Evolutionary conservation across 2,888 invertebrate species (phyloP).

Genomic region (Melanostoma scalare): DNA sequence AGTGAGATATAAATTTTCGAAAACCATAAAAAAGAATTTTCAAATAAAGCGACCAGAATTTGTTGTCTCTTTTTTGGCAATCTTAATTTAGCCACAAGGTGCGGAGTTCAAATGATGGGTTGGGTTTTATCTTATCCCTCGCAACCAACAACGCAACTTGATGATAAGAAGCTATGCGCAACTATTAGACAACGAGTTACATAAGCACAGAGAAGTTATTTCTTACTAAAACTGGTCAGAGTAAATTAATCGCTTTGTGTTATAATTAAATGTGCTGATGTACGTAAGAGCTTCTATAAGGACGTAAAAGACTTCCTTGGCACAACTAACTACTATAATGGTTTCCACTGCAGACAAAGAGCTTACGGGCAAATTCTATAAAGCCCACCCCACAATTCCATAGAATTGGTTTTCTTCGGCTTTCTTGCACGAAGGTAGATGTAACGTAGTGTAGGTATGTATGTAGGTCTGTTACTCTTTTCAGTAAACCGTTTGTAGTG

Average conservation of each 20-base stretch:
- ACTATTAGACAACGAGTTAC: slow-evolving; percentile 26
- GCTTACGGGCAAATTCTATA: slow-evolving; percentile 61
- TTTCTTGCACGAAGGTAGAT: slow-evolving; percentile 20
- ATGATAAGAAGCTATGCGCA: not conserved
- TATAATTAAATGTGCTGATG: slow-evolving; percentile 60
- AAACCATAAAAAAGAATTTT: slow-evolving; percentile 7
- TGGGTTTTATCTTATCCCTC: not conserved
- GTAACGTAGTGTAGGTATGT: slow-evolving; percentile 18
- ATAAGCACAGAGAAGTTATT: slow-evolving; percentile 50
- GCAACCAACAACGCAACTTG: not conserved
- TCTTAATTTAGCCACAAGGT: slow-evolving; percentile 13
- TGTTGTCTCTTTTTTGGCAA: not conserved
- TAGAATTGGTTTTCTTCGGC: not conserved
- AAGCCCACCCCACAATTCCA: slow-evolving; percentile 35
- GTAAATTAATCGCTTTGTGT: slow-evolving; percentile 60
- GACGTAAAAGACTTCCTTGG: slow-evolving; percentile 3
- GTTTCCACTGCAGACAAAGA: slow-evolving; percentile 49
- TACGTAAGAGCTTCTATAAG: slow-evolving; percentile 1
- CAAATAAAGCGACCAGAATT: not conserved
- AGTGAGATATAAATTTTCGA: slow-evolving; percentile 44
- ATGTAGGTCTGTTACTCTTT: not conserved
- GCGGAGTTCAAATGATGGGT: not conserved
- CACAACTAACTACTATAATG: slow-evolving; percentile 13
- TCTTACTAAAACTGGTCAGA: slow-evolving; percentile 44
- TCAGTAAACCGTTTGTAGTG: slow-evolving; percentile 55